Conservation (phyloP, 2,888 invertebrate species). For the Pegoplata infirma region DNA sequence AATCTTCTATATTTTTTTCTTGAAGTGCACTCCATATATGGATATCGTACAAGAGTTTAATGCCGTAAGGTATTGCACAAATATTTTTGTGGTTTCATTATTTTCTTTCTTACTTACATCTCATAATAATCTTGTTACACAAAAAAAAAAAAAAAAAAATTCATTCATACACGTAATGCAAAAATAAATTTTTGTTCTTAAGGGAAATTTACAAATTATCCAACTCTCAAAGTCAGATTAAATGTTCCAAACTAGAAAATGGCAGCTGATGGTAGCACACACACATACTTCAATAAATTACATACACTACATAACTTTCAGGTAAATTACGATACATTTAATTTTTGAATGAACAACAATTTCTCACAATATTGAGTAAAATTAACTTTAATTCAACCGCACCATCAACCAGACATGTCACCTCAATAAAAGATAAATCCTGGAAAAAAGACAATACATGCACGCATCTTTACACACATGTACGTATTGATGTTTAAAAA, state of each 20-base stretch:
- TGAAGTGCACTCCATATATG: too few species aligned
- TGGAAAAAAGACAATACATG: constrained; percentile 2
- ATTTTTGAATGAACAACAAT: constrained; percentile 16
- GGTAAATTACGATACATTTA: constrained; percentile 45
- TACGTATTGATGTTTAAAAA: constrained; percentile 1
- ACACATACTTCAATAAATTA: not conserved
- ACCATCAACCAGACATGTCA: constrained; percentile 53
- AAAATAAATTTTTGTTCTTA: constrained; percentile 45
- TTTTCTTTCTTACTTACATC: constrained; percentile 21
- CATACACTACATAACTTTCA: constrained; percentile 9
- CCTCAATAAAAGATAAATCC: constrained; percentile 32
- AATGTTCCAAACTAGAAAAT: constrained; percentile 25
- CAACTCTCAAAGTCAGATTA: constrained; percentile 48
- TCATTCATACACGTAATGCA: constrained; percentile 23
- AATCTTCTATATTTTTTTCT: too few species aligned
- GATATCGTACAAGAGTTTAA: too few species aligned
- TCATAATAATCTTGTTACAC: constrained; percentile 23
- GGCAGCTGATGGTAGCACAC: not conserved
- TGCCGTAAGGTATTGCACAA: too few species aligned
- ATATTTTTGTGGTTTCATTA: constrained; percentile 44
- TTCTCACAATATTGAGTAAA: constrained; percentile 30
- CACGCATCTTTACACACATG: not conserved
- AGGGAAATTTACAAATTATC: constrained; percentile 58
- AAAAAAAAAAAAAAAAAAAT: too few species aligned
- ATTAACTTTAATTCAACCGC: constrained; percentile 59